Base-by-base conservation (phyloP, 2,113 vertebrate species). In the Aplodontia rufa region DNA sequence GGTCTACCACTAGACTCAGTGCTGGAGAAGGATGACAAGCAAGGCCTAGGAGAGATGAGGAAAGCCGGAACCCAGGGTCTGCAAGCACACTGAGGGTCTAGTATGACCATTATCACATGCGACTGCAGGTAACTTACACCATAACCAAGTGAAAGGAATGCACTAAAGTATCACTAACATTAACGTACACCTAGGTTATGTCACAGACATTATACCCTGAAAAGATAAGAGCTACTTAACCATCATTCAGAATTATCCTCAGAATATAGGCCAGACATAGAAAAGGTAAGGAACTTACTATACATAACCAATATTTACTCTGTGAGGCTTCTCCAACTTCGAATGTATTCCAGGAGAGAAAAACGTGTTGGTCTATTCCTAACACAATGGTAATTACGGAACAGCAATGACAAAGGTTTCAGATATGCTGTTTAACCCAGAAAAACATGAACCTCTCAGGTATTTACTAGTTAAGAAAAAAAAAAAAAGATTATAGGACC, bases 231-330 rank as follows among this genome's bases (percentile, higher is more conserved):
- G 81, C 32, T 58, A 89, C n/a, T 82, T 81, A 95, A 45, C 53
- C n/a, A n/a, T n/a, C n/a, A n/a, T n/a, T 88, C 58, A 62, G 35
- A 93, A 94, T 95, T 87, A 87, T 42, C 66, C 58, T 49, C 40
- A 11, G 4, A 69, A 62, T 92, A 40, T 45, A 89, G 3, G 5
- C 14, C 68, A 49, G 79, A 90, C 75, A 90, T 14, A 81, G 32
- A 81, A 82, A 66, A 92, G 5, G 28, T 60, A 78, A 69, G 28
- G 16, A 79, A 83, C n/a, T n/a, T n/a, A 92, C 3, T 45, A 19
- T 22, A 42, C 75, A 72, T 79, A n/a, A 49, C 1, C 35, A 88
- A 51, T 74, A 49, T 72, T 83, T 74, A 37, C 74, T 91, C 51
- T 79, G n/a, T 86, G 86, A 95, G 17, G 30, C 51, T 93, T 19